phyloP scores from a whole-genome alignment of 2,797 vertebrate genomes.

The Cryptoblepharus egeriae region DNA sequence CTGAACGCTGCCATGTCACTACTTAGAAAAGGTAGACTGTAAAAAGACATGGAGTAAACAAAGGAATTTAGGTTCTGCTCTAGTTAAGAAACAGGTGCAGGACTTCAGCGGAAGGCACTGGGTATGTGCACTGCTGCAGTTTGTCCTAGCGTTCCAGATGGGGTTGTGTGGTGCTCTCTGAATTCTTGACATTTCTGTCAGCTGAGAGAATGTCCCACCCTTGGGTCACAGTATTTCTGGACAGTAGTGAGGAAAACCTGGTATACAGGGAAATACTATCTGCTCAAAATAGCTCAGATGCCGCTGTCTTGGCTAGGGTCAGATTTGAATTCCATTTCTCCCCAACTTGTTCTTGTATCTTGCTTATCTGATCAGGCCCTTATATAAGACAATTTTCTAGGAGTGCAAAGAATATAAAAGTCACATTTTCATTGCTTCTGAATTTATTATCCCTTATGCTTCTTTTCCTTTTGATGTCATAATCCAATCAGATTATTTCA shows the following conservation, averaged over 20 bases:
- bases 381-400: background rate
- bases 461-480: background rate
- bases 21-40: conserved; percentile 3
- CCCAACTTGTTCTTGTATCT: conserved; percentile 3
- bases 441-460: background rate
- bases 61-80: conserved; percentile 32
- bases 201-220: conserved; percentile 60
- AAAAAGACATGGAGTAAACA: conserved; percentile 42
- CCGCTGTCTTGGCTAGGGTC: conserved; percentile 48
- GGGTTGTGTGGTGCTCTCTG: conserved; percentile 41
- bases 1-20: background rate
- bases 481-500: background rate
- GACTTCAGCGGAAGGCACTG: conserved; percentile 19
- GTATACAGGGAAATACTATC: conserved; percentile 19
- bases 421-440: too few species aligned
- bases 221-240: conserved; percentile 56
- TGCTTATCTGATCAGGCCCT: conserved; percentile 11
- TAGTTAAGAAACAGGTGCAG: conserved; percentile 11
- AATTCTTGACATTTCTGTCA: conserved; percentile 63
- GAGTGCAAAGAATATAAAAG: background rate
- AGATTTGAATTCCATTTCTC: conserved; percentile 42
- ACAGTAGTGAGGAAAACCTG: conserved; percentile 53
- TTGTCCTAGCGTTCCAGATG: conserved; percentile 48
- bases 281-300: conserved; percentile 60
- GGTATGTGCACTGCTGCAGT: conserved; percentile 26